Base-by-base conservation (phyloP, 2,797 vertebrate genomes). In the Tympanoctomys barrerae region DNA sequence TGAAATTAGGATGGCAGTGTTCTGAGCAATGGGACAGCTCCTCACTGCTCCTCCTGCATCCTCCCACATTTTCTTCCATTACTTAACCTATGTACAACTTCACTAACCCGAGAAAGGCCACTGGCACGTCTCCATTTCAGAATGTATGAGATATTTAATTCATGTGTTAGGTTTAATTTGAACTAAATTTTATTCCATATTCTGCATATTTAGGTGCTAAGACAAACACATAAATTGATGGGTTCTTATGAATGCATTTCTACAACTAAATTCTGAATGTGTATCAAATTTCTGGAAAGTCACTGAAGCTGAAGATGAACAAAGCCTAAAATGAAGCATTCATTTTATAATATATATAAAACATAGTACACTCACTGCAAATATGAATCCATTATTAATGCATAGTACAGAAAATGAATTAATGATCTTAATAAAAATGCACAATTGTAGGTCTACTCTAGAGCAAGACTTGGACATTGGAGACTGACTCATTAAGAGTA, bases 1-100 rank as follows among this genome's bases (percentile, higher is more conserved):
- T 46, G 1, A 2, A 7, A n/a, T 9, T 86, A 62, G 18, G 7
- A 4, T 52, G 57, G 49, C 73, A 33, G 10, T 66, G 4, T 57
- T 77, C 28, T 93, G 5, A 49, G 12, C 24, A 66, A 87, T 26
- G 54, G 5, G 57, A 8, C 11, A 54, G 9, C 19, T 54, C 71
- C 1, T 62, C 36, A 0, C 18, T 2, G 3, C 5, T 61, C 1
- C 0, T 80, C 2, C 3, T 85, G 14, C 2, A 16, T 1, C 7
- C 64, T 46, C 1, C 4, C 83, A 0, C 6, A 14, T 39, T 68
- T 88, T 66, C 57, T 28, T 73, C 28, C 49, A 14, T 70, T 66
- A 73, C 36, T 83, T 2, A 1, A 62, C 8, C 5, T 80, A 8
- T 36, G 1, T 77, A 42, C 0, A 2, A 26, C 61, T 87, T 57